Conservation (phyloP, 2,797 vertebrate genomes). For the Echeneis naucrates region DNA sequence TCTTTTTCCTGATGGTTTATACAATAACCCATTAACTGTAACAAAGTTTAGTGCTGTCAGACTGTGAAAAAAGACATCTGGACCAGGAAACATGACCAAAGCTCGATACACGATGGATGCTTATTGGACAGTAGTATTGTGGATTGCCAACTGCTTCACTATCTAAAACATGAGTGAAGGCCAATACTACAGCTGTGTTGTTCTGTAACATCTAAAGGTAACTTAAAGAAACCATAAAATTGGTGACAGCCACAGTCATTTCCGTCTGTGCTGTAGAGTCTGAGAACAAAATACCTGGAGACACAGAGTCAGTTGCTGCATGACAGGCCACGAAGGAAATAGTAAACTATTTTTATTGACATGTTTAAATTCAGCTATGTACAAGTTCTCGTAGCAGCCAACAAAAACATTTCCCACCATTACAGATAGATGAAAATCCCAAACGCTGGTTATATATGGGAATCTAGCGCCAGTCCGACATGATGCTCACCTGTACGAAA, state of each 20-base stretch:
- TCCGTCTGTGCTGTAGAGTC: not conserved
- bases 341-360: conserved; percentile 91
- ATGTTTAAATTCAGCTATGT: conserved; percentile 86
- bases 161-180: not conserved
- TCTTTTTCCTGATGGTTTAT: too few species aligned
- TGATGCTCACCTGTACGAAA: conserved; percentile 37
- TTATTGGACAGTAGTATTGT: too few species aligned
- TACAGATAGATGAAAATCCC: conserved; percentile 47
- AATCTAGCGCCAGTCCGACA: conserved; percentile 33
- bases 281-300: conserved; percentile 78
- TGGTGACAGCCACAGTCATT: too few species aligned
- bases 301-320: conserved; percentile 84
- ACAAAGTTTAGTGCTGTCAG: not conserved
- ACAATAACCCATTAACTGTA: not conserved
- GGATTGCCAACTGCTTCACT: not conserved
- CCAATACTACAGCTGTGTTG: too few species aligned
- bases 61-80: not conserved
- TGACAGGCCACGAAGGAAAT: conserved; percentile 86
- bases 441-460: conserved; percentile 49
- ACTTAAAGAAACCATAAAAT: not conserved
- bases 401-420: conserved; percentile 70
- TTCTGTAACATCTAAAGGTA: not conserved
- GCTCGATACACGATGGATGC: too few species aligned
- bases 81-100: not conserved
- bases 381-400: conserved; percentile 80